Conservation (phyloP, 2,888 invertebrate species). For the Hirtodrosophila cameraria region DNA sequence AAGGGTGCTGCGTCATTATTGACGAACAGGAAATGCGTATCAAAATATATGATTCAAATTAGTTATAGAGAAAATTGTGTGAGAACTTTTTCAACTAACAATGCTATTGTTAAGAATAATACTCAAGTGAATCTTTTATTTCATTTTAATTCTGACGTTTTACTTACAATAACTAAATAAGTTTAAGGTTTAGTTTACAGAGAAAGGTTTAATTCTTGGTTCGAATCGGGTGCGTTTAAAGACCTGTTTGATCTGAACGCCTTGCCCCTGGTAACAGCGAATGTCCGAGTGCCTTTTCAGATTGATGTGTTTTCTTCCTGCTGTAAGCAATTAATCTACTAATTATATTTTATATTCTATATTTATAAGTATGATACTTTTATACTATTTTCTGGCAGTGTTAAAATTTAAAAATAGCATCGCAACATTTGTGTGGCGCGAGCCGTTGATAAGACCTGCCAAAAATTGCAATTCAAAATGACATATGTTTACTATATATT, state of each 20-base stretch:
- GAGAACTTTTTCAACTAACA: too few species aligned
- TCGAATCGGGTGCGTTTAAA: too few species aligned
- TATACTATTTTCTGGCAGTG: slow-evolving; percentile 10
- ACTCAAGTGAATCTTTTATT: too few species aligned
- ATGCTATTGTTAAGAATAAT: too few species aligned
- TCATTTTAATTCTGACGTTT: too few species aligned
- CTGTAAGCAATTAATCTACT: slow-evolving; percentile 47
- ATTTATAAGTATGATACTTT: slow-evolving; percentile 20
- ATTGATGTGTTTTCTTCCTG: slow-evolving; percentile 36
- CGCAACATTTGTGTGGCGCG: slow-evolving; percentile 67
- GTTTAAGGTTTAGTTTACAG: too few species aligned
- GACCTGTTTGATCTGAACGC: not conserved
- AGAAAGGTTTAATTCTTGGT: too few species aligned
- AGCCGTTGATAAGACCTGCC: slow-evolving; percentile 57
- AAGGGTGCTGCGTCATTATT: slow-evolving; percentile 10
- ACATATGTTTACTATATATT: too few species aligned
- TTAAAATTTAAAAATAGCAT: slow-evolving; percentile 55
- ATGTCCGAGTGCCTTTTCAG: too few species aligned
- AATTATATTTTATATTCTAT: slow-evolving; percentile 25
- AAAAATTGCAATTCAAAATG: slow-evolving; percentile 12
- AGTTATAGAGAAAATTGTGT: too few species aligned
- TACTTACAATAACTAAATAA: too few species aligned
- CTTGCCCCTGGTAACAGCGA: slow-evolving; percentile 39
- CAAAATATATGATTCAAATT: not conserved
- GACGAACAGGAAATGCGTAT: not conserved